A percentile compares a stretch with the other conserved stretches of the same genome.
These are phyloP conservation scores for Siniperca obscura DNA, from an alignment of 2,797 vertebrate genomes.

Conservation along the genomic window DNA sequence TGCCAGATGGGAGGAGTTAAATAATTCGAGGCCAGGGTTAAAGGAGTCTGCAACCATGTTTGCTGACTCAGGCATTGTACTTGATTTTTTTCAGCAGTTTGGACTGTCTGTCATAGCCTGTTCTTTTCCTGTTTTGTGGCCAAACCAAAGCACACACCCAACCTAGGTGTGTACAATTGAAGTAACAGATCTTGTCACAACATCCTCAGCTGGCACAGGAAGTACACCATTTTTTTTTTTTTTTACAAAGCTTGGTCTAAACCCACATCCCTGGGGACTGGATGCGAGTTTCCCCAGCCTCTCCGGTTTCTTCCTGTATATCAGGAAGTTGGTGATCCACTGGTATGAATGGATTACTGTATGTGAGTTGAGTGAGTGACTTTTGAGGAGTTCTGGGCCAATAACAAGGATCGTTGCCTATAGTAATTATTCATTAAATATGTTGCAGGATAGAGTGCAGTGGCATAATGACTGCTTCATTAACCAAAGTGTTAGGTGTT, in stretches of 20 bases:
- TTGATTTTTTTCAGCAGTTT: constrained; percentile 8
- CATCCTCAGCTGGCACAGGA: constrained; percentile 6
- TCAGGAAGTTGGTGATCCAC: constrained; percentile 11
- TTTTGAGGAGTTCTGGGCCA: constrained; percentile 6
- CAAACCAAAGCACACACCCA: constrained; percentile 2
- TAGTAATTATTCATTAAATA: constrained; percentile 19
- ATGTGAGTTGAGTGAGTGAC: background rate
- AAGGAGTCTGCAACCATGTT: constrained; percentile 5
- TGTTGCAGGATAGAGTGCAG: constrained; percentile 25
- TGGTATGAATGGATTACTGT: background rate
- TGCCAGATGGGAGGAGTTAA: constrained; percentile 18
- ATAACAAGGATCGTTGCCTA: background rate
- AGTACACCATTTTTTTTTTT: constrained; percentile 33
- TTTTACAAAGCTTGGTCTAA: constrained; percentile 12
- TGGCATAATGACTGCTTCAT: constrained; percentile 49
- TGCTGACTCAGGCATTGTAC: background rate
- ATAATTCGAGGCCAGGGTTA: constrained; percentile 10
- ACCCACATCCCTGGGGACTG: constrained; percentile 3
- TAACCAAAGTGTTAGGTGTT: constrained; percentile 25
- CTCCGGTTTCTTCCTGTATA: background rate
- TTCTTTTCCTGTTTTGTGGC: background rate
- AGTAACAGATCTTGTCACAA: background rate
- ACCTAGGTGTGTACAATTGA: background rate
- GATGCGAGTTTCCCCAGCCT: background rate
- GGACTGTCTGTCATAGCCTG: background rate